These are phyloP conservation scores for Megalops cyprinoides DNA, from an alignment of 2,797 vertebrate species.

Conservation along the genomic window DNA sequence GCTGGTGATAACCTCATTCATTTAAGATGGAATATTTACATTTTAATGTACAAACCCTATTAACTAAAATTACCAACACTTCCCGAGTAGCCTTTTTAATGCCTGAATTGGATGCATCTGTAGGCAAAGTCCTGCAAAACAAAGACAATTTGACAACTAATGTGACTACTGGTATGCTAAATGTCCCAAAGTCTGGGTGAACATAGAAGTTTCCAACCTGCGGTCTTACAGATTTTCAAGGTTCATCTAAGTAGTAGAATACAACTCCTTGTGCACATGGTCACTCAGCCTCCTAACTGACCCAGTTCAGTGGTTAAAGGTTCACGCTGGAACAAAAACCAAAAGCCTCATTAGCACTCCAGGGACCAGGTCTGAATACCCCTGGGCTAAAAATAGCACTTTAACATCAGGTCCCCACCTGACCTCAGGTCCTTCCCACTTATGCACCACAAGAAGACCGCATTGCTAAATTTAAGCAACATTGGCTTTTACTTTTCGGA, in stretches of 20 bases:
- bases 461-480: too few relatives aligned
- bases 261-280: too few relatives aligned
- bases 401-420: not conserved
- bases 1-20: not conserved
- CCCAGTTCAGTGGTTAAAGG: not conserved
- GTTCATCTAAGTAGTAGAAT: too few relatives aligned
- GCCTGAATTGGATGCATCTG: not conserved
- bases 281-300: not conserved
- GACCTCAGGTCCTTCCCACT: too few relatives aligned
- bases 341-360: not conserved
- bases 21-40: not conserved
- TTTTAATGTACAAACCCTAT: conserved; percentile 7
- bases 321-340: not conserved
- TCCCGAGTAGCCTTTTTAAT: too few relatives aligned
- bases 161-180: too few relatives aligned
- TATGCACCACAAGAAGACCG: too few relatives aligned
- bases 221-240: too few relatives aligned
- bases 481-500: not conserved
- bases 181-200: too few relatives aligned
- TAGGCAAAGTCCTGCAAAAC: too few relatives aligned
- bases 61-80: not conserved
- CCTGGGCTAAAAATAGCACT: not conserved
- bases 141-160: too few relatives aligned
- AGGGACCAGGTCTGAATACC: not conserved
- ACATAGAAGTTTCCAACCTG: too few relatives aligned